Conservation (phyloP, 37 sponge, comb jelly and placozoan genomes). For the Chondrilla cf. caribensis region DNA sequence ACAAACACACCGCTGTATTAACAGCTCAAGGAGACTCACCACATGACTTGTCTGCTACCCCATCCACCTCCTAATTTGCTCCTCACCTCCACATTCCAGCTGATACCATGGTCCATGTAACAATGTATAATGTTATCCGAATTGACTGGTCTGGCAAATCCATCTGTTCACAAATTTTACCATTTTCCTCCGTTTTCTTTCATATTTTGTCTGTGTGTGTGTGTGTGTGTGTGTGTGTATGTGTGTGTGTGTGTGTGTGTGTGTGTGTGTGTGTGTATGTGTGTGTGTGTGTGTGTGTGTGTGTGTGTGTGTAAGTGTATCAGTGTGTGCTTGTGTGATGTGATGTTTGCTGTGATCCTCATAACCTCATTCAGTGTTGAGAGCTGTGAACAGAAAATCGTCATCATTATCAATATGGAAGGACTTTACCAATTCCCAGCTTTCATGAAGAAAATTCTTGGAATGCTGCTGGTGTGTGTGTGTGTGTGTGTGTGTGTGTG, state of each 20-base stretch:
- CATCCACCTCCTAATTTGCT: too few species aligned
- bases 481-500: too few species aligned
- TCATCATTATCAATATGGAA: neutral
- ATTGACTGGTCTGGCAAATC: too few species aligned
- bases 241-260: slow-evolving; percentile 25
- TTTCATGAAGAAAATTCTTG: neutral
- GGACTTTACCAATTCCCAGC: slow-evolving; percentile 7
- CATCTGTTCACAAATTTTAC: too few species aligned
- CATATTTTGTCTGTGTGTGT: slow-evolving; percentile 9
- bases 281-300: neutral
- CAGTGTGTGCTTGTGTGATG: neutral
- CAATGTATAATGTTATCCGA: too few species aligned
- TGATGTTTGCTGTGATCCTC: neutral
- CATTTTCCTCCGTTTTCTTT: too few species aligned
- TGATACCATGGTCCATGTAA: too few species aligned
- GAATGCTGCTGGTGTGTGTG: slow-evolving; percentile 2
- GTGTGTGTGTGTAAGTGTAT: too few species aligned
- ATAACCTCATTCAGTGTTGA: slow-evolving; percentile 4
- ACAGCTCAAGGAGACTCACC: too few species aligned
- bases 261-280: slow-evolving; percentile 7
- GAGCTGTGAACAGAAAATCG: neutral
- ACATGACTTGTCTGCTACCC: too few species aligned
- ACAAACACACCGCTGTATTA: too few species aligned
- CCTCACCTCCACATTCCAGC: too few species aligned
- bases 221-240: slow-evolving; percentile 13